phyloP scores from a whole-genome alignment of 2,888 invertebrate species.

The Cybosia mesomella region DNA sequence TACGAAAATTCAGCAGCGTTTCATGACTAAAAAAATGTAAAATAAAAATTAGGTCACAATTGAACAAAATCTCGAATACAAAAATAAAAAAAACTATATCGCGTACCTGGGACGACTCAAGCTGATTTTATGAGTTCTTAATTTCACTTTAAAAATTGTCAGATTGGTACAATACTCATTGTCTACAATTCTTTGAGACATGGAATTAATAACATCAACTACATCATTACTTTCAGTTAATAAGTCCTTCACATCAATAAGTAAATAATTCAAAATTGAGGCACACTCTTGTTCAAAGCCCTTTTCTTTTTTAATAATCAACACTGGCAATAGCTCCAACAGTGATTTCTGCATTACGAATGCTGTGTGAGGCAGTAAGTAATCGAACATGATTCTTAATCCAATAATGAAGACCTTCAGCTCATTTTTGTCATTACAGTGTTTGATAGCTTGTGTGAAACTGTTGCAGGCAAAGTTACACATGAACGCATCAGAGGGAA shows the following conservation, averaged over 20 bases:
- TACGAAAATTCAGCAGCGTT: constrained; percentile 83
- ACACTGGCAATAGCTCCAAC: constrained; percentile 81
- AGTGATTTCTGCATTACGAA: constrained; percentile 80
- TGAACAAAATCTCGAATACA: neutral
- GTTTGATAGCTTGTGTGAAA: constrained; percentile 82
- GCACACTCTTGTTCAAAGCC: constrained; percentile 66
- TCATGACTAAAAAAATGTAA: constrained; percentile 74
- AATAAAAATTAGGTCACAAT: neutral
- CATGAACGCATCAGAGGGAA: constrained; percentile 83
- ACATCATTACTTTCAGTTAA: constrained; percentile 80
- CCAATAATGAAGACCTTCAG: constrained; percentile 71
- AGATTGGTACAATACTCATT: constrained; percentile 51
- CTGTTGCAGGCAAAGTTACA: constrained; percentile 86
- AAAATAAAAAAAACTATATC: neutral
- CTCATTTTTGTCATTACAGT: constrained; percentile 62
- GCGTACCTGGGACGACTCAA: constrained; percentile 72
- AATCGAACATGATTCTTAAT: constrained; percentile 74
- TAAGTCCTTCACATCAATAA: constrained; percentile 79
- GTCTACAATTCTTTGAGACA: constrained; percentile 55
- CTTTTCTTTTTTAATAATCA: constrained; percentile 79
- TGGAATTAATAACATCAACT: constrained; percentile 63
- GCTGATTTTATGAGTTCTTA: constrained; percentile 63
- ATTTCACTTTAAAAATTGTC: constrained; percentile 61
- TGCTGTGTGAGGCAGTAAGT: constrained; percentile 74
- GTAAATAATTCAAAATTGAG: constrained; percentile 82